Evolutionary conservation across 1,140 invertebrate genomes (phyloP).

Genomic region (Adoxophyes honmai): DNA sequence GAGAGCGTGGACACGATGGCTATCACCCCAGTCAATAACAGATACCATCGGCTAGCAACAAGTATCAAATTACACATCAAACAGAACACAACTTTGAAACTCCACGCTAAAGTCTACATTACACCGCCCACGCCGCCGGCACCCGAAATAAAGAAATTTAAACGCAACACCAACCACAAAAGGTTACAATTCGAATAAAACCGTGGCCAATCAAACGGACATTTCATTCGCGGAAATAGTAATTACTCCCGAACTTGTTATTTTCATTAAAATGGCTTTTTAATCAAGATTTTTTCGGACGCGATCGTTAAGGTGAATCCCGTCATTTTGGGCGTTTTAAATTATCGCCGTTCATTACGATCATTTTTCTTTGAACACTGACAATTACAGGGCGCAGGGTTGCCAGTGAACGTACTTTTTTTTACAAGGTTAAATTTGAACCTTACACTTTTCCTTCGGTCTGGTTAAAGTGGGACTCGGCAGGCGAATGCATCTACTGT

Average conservation of each 20-base stretch:
- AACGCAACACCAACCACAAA: background rate
- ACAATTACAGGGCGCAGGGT: constrained; percentile 10
- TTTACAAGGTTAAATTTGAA: too few relatives aligned
- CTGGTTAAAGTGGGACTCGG: too few relatives aligned
- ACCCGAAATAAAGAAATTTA: background rate
- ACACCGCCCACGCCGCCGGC: background rate
- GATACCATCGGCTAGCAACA: constrained; percentile 17
- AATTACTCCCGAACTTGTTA: constrained; percentile 32
- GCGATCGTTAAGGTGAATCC: constrained; percentile 20
- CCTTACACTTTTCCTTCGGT: too few relatives aligned
- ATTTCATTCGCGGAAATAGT: constrained; percentile 27
- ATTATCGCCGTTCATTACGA: constrained; percentile 3
- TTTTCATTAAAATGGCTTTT: constrained; percentile 22
- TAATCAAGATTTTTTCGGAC: constrained; percentile 10
- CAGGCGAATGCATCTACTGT: too few relatives aligned
- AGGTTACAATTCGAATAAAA: background rate
- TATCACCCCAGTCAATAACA: constrained; percentile 12
- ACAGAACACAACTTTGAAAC: background rate
- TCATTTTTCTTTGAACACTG: constrained; percentile 9
- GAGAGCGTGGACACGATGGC: constrained; percentile 10
- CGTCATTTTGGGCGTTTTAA: constrained; percentile 12
- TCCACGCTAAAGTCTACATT: background rate
- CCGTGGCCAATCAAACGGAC: constrained; percentile 15
- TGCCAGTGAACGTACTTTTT: background rate
- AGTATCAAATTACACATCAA: constrained; percentile 11